Conservation (phyloP, 2,797 vertebrate genomes). For the Epinephelus awoara region DNA sequence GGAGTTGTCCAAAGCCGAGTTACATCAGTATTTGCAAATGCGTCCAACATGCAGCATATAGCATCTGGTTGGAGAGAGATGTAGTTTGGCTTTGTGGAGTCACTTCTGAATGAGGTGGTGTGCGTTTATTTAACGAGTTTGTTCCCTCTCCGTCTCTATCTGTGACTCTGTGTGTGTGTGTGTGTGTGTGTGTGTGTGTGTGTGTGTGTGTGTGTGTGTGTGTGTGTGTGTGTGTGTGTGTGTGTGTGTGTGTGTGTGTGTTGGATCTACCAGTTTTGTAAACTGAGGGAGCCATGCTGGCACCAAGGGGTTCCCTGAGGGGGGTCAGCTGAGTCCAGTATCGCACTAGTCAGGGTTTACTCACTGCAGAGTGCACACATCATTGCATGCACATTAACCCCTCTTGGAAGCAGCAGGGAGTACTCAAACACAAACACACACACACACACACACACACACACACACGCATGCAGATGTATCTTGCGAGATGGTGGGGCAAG, state of each 20-base stretch:
- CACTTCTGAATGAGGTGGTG: background rate
- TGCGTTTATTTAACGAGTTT: slow-evolving; percentile 1
- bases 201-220: slow-evolving; percentile 21
- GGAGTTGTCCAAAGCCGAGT: slow-evolving; percentile 2
- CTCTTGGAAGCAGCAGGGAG: slow-evolving; percentile 30
- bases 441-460: slow-evolving; percentile 21
- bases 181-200: slow-evolving; percentile 29
- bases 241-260: slow-evolving; percentile 31
- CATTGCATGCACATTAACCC: slow-evolving; percentile 48
- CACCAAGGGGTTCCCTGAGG: slow-evolving; percentile 29
- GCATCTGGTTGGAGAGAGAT: background rate
- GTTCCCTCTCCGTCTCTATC: too few species aligned
- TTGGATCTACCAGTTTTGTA: slow-evolving; percentile 22
- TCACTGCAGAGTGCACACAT: slow-evolving; percentile 46
- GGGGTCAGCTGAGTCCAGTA: slow-evolving; percentile 39
- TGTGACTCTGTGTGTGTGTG: background rate
- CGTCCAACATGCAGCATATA: background rate
- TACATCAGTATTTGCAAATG: background rate
- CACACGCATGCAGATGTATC: slow-evolving; percentile 13
- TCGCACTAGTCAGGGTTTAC: slow-evolving; percentile 41
- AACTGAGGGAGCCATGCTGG: slow-evolving; percentile 30
- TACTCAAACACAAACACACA: slow-evolving; percentile 3
- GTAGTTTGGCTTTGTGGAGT: background rate
- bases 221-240: slow-evolving; percentile 12
- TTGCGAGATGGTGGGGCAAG: slow-evolving; percentile 1